A percentile compares a stretch with the other conserved stretches of the same genome.
Conservation (phyloP, 2,113 vertebrate species). For the Emydura subglobosa region DNA sequence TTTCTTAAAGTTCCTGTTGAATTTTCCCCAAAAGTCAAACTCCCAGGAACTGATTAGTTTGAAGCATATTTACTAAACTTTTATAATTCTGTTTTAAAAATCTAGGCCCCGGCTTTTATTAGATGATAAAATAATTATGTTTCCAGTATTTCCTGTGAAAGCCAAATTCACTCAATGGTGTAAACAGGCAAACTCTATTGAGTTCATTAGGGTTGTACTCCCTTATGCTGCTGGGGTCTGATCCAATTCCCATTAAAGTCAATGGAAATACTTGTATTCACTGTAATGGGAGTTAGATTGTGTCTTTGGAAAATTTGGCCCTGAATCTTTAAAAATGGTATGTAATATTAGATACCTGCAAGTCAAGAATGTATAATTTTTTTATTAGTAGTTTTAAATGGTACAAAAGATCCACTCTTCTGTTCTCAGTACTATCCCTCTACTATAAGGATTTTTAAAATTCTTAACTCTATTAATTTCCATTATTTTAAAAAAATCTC, state of each 20-base stretch:
- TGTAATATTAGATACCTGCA: slow-evolving; percentile 12
- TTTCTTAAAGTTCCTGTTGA: neutral
- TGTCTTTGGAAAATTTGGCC: neutral
- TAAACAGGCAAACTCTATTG: neutral
- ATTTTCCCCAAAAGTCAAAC: neutral
- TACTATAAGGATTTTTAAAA: neutral
- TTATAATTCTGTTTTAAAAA: neutral
- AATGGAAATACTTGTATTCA: neutral
- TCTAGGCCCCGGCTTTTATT: neutral
- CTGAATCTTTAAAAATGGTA: neutral
- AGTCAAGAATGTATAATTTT: neutral
- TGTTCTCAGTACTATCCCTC: neutral
- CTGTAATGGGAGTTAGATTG: neutral
- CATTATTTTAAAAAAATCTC: neutral
- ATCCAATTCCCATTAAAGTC: slow-evolving; percentile 4
- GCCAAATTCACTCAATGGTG: slow-evolving; percentile 10
- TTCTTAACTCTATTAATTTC: slow-evolving; percentile 22
- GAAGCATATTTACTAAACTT: neutral
- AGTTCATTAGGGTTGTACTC: slow-evolving; percentile 22
- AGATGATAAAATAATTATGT: neutral
- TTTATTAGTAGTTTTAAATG: neutral
- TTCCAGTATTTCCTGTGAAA: slow-evolving; percentile 14
- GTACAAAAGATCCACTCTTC: neutral
- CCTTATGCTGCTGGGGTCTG: neutral
- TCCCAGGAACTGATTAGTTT: neutral